Base-by-base conservation (phyloP, 2,888 invertebrate species). In the Nemotelus pantherinus region DNA sequence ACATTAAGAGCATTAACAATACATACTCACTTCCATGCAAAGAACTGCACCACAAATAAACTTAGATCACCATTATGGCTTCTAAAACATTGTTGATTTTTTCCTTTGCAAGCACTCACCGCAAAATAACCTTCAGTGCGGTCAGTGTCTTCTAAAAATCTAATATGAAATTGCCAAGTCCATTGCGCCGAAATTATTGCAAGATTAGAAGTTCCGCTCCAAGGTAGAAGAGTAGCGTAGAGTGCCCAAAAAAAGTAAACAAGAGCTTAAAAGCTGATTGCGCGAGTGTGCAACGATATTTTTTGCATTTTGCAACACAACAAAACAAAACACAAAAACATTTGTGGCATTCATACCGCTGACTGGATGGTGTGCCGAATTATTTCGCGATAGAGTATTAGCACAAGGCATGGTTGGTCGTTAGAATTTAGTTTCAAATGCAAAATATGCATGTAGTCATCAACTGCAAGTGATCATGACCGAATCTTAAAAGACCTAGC, bases 161-260 rank as follows among this genome's bases (percentile, higher is more conserved):
- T 60, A 60, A 74, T 25, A 25, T 60, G 47, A 48, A 48, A 47
- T 58, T 72, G 10, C 63, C 63, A 74, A 74, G 74, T 74, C 74
- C 74, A 74, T 74, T 74, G 74, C 74, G 74, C 74, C 41, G 48
- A 60, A 74, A 74, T 74, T 74, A 48, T 63, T 74, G 74, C 74
- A 74, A 74, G 74, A 74, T 74, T 74, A 74, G 74, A 74, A 74
- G 74, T 74, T 74, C 74, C 74, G 74, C 74, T 60, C 60, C 57
- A 74, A 63, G 74, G 74, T 63, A 74, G 63, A 63, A 60, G 63
- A 63, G 63, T 63, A 25, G 25, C 25, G 25, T 25, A 25, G 25
- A 25, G 25, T 53, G 60, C 45, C 25, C 47, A 44, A 58, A 72
- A 72, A 57, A 71, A 74, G 60, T 39, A 60, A 74, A 72, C 44